Evolutionary conservation across 2,888 invertebrate genomes (phyloP).

Genomic region (Hesperia comma): DNA sequence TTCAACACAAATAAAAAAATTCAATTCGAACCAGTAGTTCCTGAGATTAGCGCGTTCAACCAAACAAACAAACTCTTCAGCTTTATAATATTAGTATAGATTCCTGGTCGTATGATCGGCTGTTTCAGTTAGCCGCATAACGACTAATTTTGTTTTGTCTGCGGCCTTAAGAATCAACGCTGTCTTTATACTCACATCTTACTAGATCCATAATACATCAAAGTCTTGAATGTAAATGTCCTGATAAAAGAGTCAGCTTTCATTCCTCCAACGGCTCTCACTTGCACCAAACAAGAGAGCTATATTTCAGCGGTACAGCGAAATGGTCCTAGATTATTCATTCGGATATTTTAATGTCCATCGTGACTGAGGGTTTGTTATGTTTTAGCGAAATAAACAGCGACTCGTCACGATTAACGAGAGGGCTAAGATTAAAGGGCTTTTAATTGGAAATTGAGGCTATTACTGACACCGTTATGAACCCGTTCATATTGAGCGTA

Average conservation of each 20-base stretch:
- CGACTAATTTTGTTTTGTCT: too few relatives aligned
- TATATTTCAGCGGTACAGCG: constrained; percentile 50
- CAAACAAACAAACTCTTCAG: too few relatives aligned
- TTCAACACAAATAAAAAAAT: too few relatives aligned
- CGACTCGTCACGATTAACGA: constrained; percentile 19
- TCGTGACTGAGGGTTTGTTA: constrained; percentile 47
- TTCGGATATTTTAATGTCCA: constrained; percentile 52
- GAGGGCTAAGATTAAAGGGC: constrained; percentile 20
- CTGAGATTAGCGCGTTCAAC: too few relatives aligned
- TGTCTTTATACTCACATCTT: too few relatives aligned
- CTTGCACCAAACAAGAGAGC: constrained; percentile 40
- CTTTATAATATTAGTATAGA: too few relatives aligned
- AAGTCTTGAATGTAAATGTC: too few relatives aligned
- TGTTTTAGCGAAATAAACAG: constrained; percentile 46
- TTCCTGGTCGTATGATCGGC: too few relatives aligned
- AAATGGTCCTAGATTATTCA: constrained; percentile 56
- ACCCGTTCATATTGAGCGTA: neutral
- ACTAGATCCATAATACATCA: too few relatives aligned
- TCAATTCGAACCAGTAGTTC: too few relatives aligned
- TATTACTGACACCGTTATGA: constrained; percentile 4
- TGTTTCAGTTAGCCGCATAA: too few relatives aligned
- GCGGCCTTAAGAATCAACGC: too few relatives aligned
- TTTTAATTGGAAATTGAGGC: constrained; percentile 31
- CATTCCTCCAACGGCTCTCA: neutral
- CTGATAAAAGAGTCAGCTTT: neutral